A percentile compares a stretch with the other conserved stretches of the same genome.
Conservation (phyloP, 1,140 invertebrate species). For the Calliphora vicina region DNA sequence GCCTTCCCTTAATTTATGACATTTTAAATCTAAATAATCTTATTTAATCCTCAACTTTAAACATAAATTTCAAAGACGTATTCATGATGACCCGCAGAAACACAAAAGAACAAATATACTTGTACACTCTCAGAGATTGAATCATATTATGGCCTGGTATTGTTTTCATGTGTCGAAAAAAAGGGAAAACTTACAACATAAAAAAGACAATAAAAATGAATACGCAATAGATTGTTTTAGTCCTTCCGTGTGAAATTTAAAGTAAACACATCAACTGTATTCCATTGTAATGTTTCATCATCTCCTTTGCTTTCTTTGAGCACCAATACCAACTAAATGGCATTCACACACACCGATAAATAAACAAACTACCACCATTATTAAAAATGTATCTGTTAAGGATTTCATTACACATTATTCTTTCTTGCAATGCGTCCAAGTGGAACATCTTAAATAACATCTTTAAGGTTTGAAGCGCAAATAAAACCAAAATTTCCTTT, state of each 20-base stretch:
- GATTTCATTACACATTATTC: neutral
- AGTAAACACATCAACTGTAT: too few species aligned
- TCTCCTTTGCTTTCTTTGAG: neutral
- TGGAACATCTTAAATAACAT: conserved; percentile 23
- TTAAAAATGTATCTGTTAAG: neutral
- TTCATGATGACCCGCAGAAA: conserved; percentile 4
- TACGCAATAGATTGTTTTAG: conserved; percentile 7
- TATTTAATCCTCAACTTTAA: too few species aligned
- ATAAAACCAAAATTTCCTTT: neutral
- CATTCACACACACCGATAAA: neutral
- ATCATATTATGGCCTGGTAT: neutral
- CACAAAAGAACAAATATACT: neutral
- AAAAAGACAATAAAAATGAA: neutral
- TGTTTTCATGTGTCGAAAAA: neutral
- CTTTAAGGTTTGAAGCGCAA: conserved; percentile 3
- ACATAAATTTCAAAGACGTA: too few species aligned
- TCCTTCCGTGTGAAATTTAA: neutral
- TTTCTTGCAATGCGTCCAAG: conserved; percentile 5
- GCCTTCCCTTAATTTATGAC: too few species aligned
- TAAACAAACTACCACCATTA: neutral
- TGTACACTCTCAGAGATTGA: too few species aligned
- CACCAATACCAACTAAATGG: neutral
- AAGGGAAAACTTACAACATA: neutral
- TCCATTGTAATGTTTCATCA: too few species aligned
- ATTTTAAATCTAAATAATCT: too few species aligned